These are phyloP conservation scores for Tadarida brasiliensis DNA, from an alignment of 2,797 vertebrate species.

Conservation along the genomic window DNA sequence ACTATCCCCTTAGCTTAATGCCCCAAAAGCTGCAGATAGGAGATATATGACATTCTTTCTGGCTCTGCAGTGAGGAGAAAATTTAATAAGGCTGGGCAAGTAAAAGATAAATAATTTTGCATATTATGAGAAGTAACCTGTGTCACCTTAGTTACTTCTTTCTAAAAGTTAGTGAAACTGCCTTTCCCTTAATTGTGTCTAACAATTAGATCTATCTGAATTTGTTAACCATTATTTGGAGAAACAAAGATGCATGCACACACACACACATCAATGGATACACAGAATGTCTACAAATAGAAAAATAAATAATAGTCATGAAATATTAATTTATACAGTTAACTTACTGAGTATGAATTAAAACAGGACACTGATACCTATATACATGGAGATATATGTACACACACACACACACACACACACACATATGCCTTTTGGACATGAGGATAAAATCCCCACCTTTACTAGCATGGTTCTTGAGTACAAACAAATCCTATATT, in stretches of 20 bases:
- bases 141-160: neutral
- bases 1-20: neutral
- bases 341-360: conserved; percentile 13
- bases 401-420: neutral
- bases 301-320: neutral
- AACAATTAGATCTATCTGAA: neutral
- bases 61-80: neutral
- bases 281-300: neutral
- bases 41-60: neutral
- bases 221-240: neutral
- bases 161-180: conserved; percentile 11
- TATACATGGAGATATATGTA: too few relatives aligned
- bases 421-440: neutral
- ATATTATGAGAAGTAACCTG: conserved; percentile 1
- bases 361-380: neutral
- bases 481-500: neutral
- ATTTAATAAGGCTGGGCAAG: neutral
- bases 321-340: neutral
- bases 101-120: neutral
- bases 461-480: neutral
- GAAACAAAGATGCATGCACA: neutral
- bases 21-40: neutral
- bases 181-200: neutral
- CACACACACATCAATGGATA: neutral
- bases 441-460: neutral